These are phyloP conservation scores for Tapera naevia DNA, from an alignment of 2,797 vertebrate genomes.

Conservation along the genomic window DNA sequence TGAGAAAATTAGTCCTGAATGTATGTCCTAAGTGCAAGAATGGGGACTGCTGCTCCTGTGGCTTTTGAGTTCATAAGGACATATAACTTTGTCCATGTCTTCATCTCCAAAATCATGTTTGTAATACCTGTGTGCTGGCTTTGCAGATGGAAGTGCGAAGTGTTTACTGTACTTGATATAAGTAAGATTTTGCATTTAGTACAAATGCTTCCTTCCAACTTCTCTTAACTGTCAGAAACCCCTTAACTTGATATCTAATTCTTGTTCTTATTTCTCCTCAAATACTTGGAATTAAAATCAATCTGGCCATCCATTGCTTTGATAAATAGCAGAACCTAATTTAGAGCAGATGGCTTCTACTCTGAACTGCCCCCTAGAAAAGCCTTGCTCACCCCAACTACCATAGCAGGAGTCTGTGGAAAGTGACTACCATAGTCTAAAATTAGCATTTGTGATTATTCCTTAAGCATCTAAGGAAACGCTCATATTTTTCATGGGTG, in stretches of 20 bases:
- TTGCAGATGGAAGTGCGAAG: not conserved
- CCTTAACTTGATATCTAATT: not conserved
- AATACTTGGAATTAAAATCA: not conserved
- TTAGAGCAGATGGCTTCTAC: not conserved
- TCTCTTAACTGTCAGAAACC: not conserved
- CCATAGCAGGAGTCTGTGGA: constrained; percentile 27
- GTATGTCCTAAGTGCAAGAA: not conserved
- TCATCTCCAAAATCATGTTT: not conserved
- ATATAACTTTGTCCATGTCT: not conserved
- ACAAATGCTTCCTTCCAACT: not conserved
- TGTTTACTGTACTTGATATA: not conserved
- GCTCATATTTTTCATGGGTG: constrained; percentile 41
- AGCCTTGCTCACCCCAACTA: not conserved
- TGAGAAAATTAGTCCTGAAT: not conserved
- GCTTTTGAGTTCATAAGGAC: not conserved
- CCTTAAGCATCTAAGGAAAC: constrained; percentile 54
- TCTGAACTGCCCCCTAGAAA: not conserved
- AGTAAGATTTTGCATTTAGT: not conserved
- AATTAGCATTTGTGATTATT: constrained; percentile 46
- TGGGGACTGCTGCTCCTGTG: not conserved
- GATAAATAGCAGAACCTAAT: not conserved
- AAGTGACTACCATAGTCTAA: constrained; percentile 10
- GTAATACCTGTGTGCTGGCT: not conserved
- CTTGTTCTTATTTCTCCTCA: not conserved
- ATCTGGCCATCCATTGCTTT: not conserved